Base-by-base conservation (phyloP, 2,888 invertebrate species). In the Hermaeophaga mercurialis region DNA sequence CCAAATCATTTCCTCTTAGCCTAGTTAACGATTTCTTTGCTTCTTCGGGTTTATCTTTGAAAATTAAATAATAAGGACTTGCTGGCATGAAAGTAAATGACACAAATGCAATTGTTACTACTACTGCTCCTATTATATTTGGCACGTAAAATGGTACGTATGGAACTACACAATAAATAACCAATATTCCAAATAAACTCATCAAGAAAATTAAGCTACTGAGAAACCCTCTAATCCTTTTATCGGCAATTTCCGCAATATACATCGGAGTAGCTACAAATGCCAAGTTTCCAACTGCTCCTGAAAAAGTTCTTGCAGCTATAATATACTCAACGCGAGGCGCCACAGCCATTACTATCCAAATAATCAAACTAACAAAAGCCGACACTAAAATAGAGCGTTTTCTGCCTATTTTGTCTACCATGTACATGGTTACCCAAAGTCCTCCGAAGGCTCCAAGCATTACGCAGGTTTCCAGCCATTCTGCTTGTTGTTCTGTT, bases 211-310 rank as follows among this genome's bases (percentile, higher is more conserved):
- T 73, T 9, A 71, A 60, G 4, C 74, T 70, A 0, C 74, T 73
- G 9, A 77, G 45, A 52, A 75, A 73, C 9, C 77, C 77, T 56
- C 77, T 60, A 9, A 77, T 74, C 46, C 70, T 68, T 36, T 73
- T 73, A 55, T 75, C 75, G 5, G 77, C 74, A 47, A 75, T 74
- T 65, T 77, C 77, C 1, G 75, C 75, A 6, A 77, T 73, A 58
- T 75, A 77, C 76, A 76, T 76, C 0, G 76, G 76, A 0, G 73
- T 73, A 5, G 74, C 70, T 1, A 76, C 75, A 59, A 76, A 77
- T 8, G 74, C 73, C 49, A 73, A 72, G 67, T 54, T 58, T 1
- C 54, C 58, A 5, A 76, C 75, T 38, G 75, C 58, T 3, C 78
- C 78, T 0, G 74, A 70, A 18, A 77, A 54, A 49, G 75, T 70